Conservation (phyloP, 92 coral and sea anemone genomes). For the Zoanthus sansibaricus region DNA sequence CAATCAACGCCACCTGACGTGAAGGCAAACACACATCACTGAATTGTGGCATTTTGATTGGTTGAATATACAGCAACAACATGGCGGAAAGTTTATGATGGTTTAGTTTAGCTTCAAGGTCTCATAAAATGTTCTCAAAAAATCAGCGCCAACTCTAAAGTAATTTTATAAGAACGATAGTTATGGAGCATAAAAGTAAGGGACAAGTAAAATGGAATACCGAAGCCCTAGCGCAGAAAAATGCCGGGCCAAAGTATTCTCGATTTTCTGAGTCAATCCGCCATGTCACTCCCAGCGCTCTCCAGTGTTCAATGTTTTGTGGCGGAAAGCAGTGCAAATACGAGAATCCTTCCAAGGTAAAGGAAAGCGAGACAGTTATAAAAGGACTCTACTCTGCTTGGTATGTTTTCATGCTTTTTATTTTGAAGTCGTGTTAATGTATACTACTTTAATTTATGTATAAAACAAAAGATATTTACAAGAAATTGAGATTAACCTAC, state of each 20-base stretch:
- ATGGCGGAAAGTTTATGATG: slow-evolving; percentile 35
- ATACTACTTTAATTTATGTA: background rate
- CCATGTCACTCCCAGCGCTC: slow-evolving; percentile 85
- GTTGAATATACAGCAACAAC: background rate
- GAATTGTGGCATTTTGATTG: background rate
- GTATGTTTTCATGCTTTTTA: slow-evolving; percentile 54
- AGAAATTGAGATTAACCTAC: no score
- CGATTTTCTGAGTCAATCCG: slow-evolving; percentile 95
- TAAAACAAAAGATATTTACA: no score
- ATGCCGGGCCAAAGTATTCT: slow-evolving; percentile 95
- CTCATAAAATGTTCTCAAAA: background rate
- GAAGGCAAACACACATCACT: background rate
- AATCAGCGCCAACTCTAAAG: slow-evolving; percentile 9
- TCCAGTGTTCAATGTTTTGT: slow-evolving; percentile 99
- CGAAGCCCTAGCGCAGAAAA: slow-evolving; percentile 60
- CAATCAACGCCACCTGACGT: slow-evolving; percentile 1
- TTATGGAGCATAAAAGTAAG: slow-evolving; percentile 41
- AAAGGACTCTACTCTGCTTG: slow-evolving; percentile 96
- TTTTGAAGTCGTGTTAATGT: background rate
- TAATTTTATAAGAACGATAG: background rate
- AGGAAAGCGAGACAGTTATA: slow-evolving; percentile 84
- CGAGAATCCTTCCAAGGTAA: slow-evolving; percentile 89
- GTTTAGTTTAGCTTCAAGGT: background rate
- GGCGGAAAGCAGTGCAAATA: slow-evolving; percentile 97
- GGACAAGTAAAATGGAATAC: slow-evolving; percentile 90